phyloP scores from a whole-genome alignment of 2,797 vertebrate genomes.

The Gorsachius magnificus region DNA sequence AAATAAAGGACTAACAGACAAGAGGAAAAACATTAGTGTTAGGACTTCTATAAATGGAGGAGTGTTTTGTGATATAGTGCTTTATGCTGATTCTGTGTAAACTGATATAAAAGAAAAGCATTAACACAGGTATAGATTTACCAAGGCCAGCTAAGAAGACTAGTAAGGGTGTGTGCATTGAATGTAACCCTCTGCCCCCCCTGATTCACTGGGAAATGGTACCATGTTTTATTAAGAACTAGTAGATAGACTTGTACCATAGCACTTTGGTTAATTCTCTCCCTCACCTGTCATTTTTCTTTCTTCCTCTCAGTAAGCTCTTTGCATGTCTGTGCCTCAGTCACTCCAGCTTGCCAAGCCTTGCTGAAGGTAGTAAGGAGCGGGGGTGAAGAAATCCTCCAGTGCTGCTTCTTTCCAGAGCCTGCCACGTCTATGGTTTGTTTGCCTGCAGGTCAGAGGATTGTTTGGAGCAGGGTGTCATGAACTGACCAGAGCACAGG shows the following conservation, averaged over 20 bases:
- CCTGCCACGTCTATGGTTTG: not conserved
- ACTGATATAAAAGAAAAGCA: not conserved
- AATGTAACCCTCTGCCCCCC: not conserved
- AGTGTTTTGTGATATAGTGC: not conserved
- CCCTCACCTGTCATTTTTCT: not conserved
- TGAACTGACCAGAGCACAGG: not conserved
- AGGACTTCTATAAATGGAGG: not conserved
- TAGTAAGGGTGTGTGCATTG: not conserved
- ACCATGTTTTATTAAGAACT: not conserved
- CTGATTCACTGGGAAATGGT: not conserved
- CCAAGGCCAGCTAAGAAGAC: not conserved
- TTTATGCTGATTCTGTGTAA: not conserved
- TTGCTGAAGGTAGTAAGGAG: not conserved
- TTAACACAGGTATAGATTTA: not conserved
- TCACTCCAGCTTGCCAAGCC: not conserved
- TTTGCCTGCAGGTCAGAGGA: not conserved
- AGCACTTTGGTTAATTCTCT: not conserved
- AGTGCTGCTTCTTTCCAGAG: not conserved
- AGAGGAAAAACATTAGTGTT: not conserved
- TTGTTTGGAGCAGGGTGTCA: not conserved
- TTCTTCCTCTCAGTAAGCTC: not conserved
- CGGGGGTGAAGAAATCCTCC: not conserved
- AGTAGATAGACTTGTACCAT: not conserved
- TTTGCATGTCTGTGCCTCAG: not conserved
- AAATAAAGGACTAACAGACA: not conserved